Evolutionary conservation across 1,140 invertebrate genomes (phyloP).

Genomic region (Calosoma granatense): DNA sequence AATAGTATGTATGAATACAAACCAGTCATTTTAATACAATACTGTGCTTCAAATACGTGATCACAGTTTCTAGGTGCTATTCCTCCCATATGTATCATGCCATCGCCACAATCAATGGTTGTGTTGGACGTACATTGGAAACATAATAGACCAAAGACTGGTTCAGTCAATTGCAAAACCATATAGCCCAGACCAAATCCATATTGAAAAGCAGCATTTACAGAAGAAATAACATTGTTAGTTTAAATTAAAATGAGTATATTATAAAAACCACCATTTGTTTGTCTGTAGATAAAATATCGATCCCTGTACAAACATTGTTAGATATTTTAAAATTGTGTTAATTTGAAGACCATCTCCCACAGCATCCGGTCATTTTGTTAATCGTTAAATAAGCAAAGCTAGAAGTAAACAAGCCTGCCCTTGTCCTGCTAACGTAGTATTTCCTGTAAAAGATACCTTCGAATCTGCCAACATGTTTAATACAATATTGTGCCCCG

Average conservation of each 20-base stretch:
- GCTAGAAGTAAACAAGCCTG: too few species aligned
- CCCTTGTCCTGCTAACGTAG: neutral
- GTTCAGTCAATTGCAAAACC: too few species aligned
- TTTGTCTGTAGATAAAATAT: too few species aligned
- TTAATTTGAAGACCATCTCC: too few species aligned
- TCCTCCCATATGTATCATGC: constrained; percentile 50
- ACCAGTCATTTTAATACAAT: constrained; percentile 77
- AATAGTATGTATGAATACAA: constrained; percentile 18
- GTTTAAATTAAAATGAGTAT: too few species aligned
- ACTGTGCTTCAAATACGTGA: constrained; percentile 68
- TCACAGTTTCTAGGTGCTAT: constrained; percentile 53
- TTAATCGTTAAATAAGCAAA: too few species aligned
- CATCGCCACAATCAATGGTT: constrained; percentile 65
- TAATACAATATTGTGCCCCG: constrained; percentile 81
- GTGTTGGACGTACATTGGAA: constrained; percentile 70
- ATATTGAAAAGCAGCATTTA: constrained; percentile 6
- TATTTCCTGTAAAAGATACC: constrained; percentile 47
- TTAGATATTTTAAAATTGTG: too few species aligned
- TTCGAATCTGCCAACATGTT: constrained; percentile 88
- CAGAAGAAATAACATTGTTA: constrained; percentile 11
- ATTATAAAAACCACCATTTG: too few species aligned
- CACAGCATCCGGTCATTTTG: too few species aligned
- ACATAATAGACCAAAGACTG: constrained; percentile 56
- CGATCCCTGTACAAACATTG: too few species aligned
- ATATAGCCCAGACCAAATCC: too few species aligned